Conservation (phyloP, 2,797 vertebrate genomes). For the Muscicapa comitata region DNA sequence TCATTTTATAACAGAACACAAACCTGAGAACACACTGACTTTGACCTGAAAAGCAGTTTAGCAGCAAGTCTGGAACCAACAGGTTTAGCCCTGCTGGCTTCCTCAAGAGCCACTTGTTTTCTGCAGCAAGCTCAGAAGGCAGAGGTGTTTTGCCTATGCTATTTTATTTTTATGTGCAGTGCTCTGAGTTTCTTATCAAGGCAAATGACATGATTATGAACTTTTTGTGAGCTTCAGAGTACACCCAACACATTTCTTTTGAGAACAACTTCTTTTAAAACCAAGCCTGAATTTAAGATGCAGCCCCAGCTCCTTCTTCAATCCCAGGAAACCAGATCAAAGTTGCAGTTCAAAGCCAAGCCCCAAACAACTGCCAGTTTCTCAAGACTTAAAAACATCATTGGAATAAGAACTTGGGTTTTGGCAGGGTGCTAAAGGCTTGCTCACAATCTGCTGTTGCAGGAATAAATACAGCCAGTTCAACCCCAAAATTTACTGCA, state of each 20-base stretch:
- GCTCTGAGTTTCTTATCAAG: neutral
- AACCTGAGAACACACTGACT: neutral
- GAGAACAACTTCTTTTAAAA: neutral
- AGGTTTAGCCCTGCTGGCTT: neutral
- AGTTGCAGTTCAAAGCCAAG: slow-evolving; percentile 12
- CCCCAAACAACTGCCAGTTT: slow-evolving; percentile 3
- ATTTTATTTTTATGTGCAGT: neutral
- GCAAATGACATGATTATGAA: neutral
- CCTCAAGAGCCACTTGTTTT: neutral
- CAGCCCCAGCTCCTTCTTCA: neutral
- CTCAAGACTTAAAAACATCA: neutral
- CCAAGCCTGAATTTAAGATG: neutral
- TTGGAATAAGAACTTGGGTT: neutral
- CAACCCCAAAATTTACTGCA: neutral
- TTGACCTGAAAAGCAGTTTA: neutral
- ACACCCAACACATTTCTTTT: neutral
- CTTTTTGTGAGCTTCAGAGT: neutral
- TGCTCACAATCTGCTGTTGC: neutral
- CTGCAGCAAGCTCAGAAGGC: neutral
- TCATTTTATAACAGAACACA: neutral
- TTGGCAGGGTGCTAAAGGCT: neutral
- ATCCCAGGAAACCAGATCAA: slow-evolving; percentile 5
- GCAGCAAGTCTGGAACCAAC: neutral
- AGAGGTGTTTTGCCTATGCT: neutral
- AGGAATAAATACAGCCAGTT: neutral